Percentiles rank a stretch among this genome's conserved stretches.
phyloP scores from a whole-genome alignment of 2,113 vertebrate genomes.

The Geothlypis trichas region DNA sequence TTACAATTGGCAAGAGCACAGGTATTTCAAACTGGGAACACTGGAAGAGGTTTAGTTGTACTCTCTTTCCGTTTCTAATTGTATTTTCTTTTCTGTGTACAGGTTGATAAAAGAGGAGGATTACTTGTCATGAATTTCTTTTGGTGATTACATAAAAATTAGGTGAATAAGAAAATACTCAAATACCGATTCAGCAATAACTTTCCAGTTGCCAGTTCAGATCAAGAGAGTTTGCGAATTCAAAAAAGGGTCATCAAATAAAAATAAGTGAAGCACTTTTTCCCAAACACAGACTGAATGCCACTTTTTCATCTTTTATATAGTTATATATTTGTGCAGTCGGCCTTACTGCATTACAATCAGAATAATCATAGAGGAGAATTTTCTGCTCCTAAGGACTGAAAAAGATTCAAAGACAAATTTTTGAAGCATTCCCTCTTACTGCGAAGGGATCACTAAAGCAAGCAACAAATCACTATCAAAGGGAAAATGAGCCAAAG shows the following conservation, averaged over 20 bases:
- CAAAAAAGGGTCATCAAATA: not conserved
- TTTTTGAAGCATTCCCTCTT: not conserved
- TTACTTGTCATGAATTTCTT: not conserved
- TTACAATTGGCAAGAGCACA: not conserved
- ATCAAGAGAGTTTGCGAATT: not conserved
- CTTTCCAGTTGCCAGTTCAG: not conserved
- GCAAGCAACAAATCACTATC: not conserved
- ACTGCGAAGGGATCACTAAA: not conserved
- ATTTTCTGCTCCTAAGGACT: not conserved
- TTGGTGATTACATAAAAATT: not conserved
- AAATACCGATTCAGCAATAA: not conserved
- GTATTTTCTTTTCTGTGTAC: not conserved
- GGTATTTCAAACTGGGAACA: not conserved
- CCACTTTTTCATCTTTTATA: not conserved
- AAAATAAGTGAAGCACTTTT: not conserved
- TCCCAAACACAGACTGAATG: not conserved
- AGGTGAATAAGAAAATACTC: not conserved
- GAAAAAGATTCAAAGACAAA: not conserved
- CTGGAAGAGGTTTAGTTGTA: not conserved
- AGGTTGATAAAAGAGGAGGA: not conserved
- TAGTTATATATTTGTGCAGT: not conserved
- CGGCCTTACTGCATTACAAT: not conserved
- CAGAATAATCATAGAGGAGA: not conserved
- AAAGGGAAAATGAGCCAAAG: not conserved
- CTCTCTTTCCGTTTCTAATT: not conserved